Conservation (phyloP, 2,797 vertebrate species). For the Phyllotis vaccarum region DNA sequence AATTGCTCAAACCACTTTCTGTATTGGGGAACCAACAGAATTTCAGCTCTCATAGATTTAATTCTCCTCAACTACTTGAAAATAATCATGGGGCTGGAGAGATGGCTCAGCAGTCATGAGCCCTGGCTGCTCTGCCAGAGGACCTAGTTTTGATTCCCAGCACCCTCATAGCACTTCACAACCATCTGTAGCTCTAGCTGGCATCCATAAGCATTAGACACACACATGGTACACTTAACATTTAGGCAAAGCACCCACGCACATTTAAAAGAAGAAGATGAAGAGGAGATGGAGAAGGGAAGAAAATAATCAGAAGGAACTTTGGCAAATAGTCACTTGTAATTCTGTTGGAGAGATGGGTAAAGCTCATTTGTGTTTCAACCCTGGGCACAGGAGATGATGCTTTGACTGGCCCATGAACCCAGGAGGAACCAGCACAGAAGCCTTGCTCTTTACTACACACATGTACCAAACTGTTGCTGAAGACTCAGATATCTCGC, state of each 20-base stretch:
- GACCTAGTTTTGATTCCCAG: background rate
- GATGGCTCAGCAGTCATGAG: background rate
- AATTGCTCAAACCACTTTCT: conserved; percentile 5
- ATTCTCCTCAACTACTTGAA: conserved; percentile 1
- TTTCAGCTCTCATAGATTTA: background rate
- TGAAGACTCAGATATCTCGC: background rate
- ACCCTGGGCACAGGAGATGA: background rate
- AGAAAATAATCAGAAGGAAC: conserved; percentile 12
- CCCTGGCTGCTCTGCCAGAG: background rate
- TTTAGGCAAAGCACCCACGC: background rate
- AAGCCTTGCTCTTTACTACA: background rate
- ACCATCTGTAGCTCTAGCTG: background rate
- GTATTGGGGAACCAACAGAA: conserved; percentile 7
- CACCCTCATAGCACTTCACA: background rate
- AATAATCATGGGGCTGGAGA: background rate
- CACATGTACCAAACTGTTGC: background rate
- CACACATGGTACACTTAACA: background rate
- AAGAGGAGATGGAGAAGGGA: background rate
- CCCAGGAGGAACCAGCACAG: background rate
- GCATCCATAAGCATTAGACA: background rate
- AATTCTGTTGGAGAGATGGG: background rate
- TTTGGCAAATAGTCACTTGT: background rate
- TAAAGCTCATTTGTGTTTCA: conserved; percentile 19
- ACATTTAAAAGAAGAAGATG: background rate
- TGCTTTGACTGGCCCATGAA: background rate